phyloP scores from a whole-genome alignment of 1,140 invertebrate genomes.

The Aphaenogaster rudis region DNA sequence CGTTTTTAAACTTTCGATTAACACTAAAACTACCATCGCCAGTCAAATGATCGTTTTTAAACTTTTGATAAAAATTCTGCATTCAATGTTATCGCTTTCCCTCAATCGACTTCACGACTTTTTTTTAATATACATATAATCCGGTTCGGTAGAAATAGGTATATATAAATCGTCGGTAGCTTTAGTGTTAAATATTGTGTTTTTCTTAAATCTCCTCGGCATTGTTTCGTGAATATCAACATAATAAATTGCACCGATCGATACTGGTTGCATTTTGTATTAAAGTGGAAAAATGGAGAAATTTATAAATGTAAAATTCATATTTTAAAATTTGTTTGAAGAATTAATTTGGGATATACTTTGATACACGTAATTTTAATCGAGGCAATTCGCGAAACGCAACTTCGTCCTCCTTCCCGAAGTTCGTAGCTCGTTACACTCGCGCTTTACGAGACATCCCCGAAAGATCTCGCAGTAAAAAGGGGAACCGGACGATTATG shows the following conservation, averaged over 20 bases:
- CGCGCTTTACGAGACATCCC: slow-evolving; percentile 44
- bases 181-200: not conserved
- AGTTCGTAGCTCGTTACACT: slow-evolving; percentile 23
- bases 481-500: slow-evolving; percentile 18
- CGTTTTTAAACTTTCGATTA: too few relatives aligned
- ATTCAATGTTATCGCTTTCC: too few relatives aligned
- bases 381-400: slow-evolving; percentile 3
- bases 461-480: slow-evolving; percentile 35
- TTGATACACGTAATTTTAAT: not conserved
- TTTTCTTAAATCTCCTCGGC: not conserved
- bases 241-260: not conserved
- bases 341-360: slow-evolving; percentile 1
- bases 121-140: too few relatives aligned
- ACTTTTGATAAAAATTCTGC: too few relatives aligned
- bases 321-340: not conserved
- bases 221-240: not conserved
- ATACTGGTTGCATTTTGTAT: not conserved
- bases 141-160: too few relatives aligned
- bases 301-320: not conserved
- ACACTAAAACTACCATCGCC: too few relatives aligned
- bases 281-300: not conserved
- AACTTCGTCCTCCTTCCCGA: not conserved
- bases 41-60: too few relatives aligned
- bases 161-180: too few relatives aligned
- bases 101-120: too few relatives aligned